Evolutionary conservation across 2,888 invertebrate genomes (phyloP), one percentile per base, ranked within the genome.

Genomic region (Beris chalybata): DNA sequence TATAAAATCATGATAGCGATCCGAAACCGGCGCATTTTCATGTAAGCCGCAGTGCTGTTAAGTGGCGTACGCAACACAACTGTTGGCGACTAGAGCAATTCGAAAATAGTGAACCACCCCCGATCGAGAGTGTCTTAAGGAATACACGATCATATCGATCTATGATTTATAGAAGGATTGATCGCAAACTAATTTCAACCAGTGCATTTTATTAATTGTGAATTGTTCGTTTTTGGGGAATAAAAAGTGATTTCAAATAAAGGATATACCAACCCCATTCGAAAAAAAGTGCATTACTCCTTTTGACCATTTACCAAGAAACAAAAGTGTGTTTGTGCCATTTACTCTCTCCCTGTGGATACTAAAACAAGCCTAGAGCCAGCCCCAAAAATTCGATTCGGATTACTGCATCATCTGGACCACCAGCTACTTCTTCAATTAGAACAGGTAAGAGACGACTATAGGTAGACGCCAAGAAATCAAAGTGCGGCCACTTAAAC

Each of bases 1-100:
- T 81, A 81, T 81, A 81, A 80, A 81, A 81, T 78, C 78, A 78
- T 80, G 80, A 76, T 79, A 80, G 73, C 73, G 72, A 77, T 76
- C 75, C 72, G 75, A 75, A 74, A 74, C 74, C 74, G 77, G 77
- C 79, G 78, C 80, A 81, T 81, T 81, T 80, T 76, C 75, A 77
- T 78, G 77, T 79, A 77, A 78, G 77, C 79, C 73, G 75, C 77
- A 76, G 76, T 76, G 74, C 76, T 78, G 79, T 76, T 74, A 76
- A 76, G 75, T 76, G 52, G 52, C 50, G 50, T 59, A 22, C 38
- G 38, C 38, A 38, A 38, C 9, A 38, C 38, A 38, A 9, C 38
- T 9, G 38, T 38, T 38, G 38, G 22, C 22, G 22, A 22, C 22
- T 22, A 22, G 22, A 22, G 22, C 22, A 38, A 38, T 38, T 38